phyloP scores from a whole-genome alignment of 2,113 vertebrate genomes.

The Chaetodon trifascialis region DNA sequence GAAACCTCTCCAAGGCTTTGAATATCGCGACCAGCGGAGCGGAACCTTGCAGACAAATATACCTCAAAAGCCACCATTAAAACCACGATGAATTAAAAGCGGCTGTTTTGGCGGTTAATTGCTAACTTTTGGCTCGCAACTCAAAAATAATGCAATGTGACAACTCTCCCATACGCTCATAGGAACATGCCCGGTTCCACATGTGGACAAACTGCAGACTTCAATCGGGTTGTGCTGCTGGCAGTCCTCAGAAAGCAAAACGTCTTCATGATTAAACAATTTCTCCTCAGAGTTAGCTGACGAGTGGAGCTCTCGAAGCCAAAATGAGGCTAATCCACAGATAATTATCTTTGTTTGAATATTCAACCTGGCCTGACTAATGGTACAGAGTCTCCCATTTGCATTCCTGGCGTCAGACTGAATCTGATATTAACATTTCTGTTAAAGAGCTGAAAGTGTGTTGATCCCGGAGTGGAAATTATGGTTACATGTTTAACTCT shows the following conservation, averaged over 20 bases:
- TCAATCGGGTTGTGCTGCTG: slow-evolving; percentile 17
- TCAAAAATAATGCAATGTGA: slow-evolving; percentile 23
- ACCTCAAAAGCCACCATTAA: neutral
- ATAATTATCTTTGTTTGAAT: slow-evolving; percentile 79
- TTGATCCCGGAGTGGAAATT: slow-evolving; percentile 8
- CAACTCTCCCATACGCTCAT: neutral
- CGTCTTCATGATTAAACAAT: slow-evolving; percentile 63
- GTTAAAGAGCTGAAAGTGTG: slow-evolving; percentile 14
- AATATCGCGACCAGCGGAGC: neutral
- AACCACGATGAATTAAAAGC: slow-evolving; percentile 8
- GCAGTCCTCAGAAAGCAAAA: slow-evolving; percentile 59
- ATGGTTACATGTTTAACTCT: slow-evolving; percentile 6
- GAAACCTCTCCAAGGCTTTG: neutral
- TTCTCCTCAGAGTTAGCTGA: slow-evolving; percentile 61
- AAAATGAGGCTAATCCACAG: slow-evolving; percentile 74
- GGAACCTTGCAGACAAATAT: slow-evolving; percentile 1
- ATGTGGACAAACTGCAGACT: neutral
- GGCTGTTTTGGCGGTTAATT: slow-evolving; percentile 35
- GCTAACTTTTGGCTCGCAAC: slow-evolving; percentile 21
- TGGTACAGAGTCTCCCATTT: slow-evolving; percentile 39
- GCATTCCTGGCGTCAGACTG: slow-evolving; percentile 35
- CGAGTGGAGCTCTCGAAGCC: slow-evolving; percentile 66
- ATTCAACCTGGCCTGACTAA: slow-evolving; percentile 60
- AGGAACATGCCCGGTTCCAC: neutral
- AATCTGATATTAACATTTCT: slow-evolving; percentile 38